Conservation (phyloP, 2,888 invertebrate genomes). For the Baccha elongata region DNA sequence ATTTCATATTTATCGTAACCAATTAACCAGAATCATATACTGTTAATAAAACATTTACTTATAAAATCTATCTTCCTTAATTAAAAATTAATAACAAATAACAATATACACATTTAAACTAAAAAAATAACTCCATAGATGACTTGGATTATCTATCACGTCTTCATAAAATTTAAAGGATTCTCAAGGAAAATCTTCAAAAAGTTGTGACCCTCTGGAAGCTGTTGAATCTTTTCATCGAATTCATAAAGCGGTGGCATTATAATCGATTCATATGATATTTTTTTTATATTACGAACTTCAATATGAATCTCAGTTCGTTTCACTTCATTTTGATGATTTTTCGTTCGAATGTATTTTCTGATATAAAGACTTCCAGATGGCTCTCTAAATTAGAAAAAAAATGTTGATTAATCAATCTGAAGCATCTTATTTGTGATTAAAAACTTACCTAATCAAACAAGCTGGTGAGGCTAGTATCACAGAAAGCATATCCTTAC, state of each 20-base stretch:
- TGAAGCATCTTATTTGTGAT: background rate
- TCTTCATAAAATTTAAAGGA: conserved; percentile 45
- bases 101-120: no score
- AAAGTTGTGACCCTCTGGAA: conserved; percentile 53
- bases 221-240: conserved; percentile 55
- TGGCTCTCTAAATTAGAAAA: conserved; percentile 40
- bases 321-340: conserved; percentile 40
- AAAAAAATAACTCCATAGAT: no score
- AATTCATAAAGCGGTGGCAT: conserved; percentile 59
- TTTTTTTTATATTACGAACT: conserved; percentile 59
- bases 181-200: conserved; percentile 50
- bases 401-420: background rate
- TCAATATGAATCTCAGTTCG: conserved; percentile 50
- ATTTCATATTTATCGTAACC: no score
- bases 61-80: no score
- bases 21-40: no score
- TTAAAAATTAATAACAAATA: no score
- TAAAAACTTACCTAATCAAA: conserved; percentile 44
- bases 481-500: conserved; percentile 38
- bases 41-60: no score
- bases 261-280: conserved; percentile 52
- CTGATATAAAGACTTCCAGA: conserved; percentile 51
- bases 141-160: background rate
- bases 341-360: conserved; percentile 45
- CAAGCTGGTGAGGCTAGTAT: conserved; percentile 54